These are phyloP conservation scores for Nomada goodeniana DNA, from an alignment of 2,888 invertebrate genomes.

Conservation along the genomic window DNA sequence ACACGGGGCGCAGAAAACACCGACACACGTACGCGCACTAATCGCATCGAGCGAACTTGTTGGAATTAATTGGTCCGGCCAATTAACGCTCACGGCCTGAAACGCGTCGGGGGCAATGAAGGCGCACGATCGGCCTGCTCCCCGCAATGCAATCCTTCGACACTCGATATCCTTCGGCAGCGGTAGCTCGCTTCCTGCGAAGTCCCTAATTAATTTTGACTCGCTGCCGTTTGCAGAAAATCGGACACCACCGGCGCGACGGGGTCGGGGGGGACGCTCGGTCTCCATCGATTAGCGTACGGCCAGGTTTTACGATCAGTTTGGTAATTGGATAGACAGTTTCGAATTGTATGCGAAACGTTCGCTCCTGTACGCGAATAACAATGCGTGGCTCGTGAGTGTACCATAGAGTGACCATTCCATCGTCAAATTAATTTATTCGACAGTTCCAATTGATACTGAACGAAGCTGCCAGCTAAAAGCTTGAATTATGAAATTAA, in stretches of 20 bases:
- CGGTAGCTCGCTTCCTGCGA: constrained; percentile 35
- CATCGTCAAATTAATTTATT: too few species aligned
- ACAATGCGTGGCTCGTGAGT: too few species aligned
- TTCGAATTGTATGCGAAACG: too few species aligned
- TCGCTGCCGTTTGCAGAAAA: constrained; percentile 53
- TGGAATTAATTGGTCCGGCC: constrained; percentile 84
- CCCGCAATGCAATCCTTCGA: constrained; percentile 45
- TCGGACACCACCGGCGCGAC: background rate
- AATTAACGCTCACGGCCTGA: constrained; percentile 82
- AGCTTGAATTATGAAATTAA: too few species aligned
- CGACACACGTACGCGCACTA: constrained; percentile 74
- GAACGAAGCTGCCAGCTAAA: too few species aligned
- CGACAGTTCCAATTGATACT: too few species aligned
- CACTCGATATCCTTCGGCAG: constrained; percentile 55
- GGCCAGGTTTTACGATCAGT: background rate
- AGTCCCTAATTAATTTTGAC: constrained; percentile 67
- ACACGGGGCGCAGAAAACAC: constrained; percentile 38
- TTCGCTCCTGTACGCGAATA: too few species aligned
- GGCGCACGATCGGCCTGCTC: constrained; percentile 69
- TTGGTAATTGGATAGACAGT: background rate
- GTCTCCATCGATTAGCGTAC: constrained; percentile 2
- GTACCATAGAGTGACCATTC: too few species aligned
- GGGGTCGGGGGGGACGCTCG: background rate
- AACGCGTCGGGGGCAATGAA: constrained; percentile 77
- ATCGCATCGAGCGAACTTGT: constrained; percentile 82